Percentiles rank a stretch among this genome's conserved stretches.
phyloP scores from a whole-genome alignment of 2,113 vertebrate genomes.

The Artemisiospiza belli region DNA sequence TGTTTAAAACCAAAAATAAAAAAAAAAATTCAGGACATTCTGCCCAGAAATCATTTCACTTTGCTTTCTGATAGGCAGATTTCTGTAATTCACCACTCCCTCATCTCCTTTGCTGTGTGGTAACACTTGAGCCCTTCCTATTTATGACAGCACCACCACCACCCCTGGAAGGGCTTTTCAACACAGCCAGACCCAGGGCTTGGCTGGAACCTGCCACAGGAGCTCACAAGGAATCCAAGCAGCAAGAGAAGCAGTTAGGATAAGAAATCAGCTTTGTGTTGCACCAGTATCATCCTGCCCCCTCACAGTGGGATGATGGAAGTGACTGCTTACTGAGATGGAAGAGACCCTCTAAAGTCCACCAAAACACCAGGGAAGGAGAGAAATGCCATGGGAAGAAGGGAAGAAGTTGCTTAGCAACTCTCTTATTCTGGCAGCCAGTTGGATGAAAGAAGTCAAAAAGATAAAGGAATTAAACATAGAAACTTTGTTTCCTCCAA shows the following conservation, averaged over 20 bases:
- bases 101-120: not conserved
- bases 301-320: rapidly evolving
- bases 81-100: not conserved
- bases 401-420: not conserved
- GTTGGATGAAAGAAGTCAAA: not conserved
- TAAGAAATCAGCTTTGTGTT: not conserved
- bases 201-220: not conserved
- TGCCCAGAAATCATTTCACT: not conserved
- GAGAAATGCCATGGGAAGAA: not conserved
- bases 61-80: not conserved
- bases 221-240: not conserved
- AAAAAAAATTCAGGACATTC: not conserved
- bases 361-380: not conserved
- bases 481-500: not conserved
- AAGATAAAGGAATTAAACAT: not conserved
- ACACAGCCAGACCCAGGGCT: not conserved
- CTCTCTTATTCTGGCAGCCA: not conserved
- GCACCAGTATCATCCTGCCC: not conserved
- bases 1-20: not conserved
- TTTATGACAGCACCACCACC: no score
- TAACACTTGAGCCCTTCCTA: no score
- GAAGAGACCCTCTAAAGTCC: not conserved
- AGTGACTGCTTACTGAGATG: not conserved
- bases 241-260: not conserved
- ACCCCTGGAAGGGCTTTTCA: not conserved